Percentiles rank a stretch among this genome's conserved stretches.
Evolutionary conservation across 2,797 vertebrate species (phyloP).

Genomic region (Malurus leucopterus): DNA sequence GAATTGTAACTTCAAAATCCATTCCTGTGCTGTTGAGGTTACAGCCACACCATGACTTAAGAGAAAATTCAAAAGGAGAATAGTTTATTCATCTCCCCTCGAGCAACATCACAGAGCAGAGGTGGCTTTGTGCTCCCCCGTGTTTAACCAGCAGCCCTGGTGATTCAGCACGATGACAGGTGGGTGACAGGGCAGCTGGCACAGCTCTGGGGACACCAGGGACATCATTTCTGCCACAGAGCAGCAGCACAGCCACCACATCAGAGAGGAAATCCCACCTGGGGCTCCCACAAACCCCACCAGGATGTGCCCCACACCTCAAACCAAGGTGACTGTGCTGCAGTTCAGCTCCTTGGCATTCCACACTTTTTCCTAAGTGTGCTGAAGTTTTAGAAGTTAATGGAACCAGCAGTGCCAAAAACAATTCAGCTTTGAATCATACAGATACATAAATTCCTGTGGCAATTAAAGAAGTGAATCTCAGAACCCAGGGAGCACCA

Average conservation of each 20-base stretch:
- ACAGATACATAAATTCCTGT: background rate
- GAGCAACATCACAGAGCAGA: background rate
- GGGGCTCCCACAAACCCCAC: background rate
- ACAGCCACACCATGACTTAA: background rate
- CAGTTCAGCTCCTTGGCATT: background rate
- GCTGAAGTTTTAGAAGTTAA: background rate
- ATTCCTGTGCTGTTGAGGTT: background rate
- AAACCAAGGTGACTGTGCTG: background rate
- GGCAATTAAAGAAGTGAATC: background rate
- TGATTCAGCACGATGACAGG: accelerated
- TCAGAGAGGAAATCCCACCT: background rate
- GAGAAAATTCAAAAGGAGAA: background rate
- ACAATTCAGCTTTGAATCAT: background rate
- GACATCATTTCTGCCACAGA: background rate
- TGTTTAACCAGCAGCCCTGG: background rate
- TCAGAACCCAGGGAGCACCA: background rate
- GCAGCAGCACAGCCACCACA: background rate
- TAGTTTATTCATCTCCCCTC: background rate
- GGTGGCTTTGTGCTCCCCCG: background rate
- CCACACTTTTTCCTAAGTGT: background rate
- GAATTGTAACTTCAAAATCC: background rate
- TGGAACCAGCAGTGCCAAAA: background rate
- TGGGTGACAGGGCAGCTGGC: background rate
- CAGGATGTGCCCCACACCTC: background rate
- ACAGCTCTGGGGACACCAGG: background rate